Base-by-base conservation (phyloP, 1,140 invertebrate species). In the Drosophila baimaii region DNA sequence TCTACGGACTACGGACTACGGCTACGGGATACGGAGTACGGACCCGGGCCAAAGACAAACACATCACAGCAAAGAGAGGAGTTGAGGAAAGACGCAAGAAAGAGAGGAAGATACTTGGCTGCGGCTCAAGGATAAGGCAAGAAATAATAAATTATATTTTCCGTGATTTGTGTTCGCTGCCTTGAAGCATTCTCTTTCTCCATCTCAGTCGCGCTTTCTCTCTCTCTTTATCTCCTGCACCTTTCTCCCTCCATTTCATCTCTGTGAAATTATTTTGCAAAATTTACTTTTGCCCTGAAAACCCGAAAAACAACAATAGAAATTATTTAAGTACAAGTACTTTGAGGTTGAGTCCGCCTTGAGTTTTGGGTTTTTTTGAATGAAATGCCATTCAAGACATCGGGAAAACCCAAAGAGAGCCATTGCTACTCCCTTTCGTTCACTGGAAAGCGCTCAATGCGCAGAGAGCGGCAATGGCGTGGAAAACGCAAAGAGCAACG, bases 121-220 rank as follows among this genome's bases (percentile, higher is more conserved):
- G 84, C 74, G 80, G 80, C 84, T 89, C 84, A 88, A 84, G 84
- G 84, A 88, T 88, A 88, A 88, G 84, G 77, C 84, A 64, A 77
- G 78, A 88, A 83, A 88, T 88, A 88, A 88, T 88, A 88, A 88
- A 88, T 88, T 88, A 88, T 88, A 89, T 88, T 88, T 77, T 88
- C 73, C 81, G 74, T 85, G 77, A 85, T 86, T 86, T 86, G 82
- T 85, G 77, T 85, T 70, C 70, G 77, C 65, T 77, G 71, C 63
- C 56, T 72, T 72, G 37, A 46, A 74, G 61, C 71, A 51, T 49
- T 65, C 52, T n/a, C 72, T 51, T 47, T 33, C 51, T 21, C 27
- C 52, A 54, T 9, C 29, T 5, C 12, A 27, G 7, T 37, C 6
- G 21, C 15, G 6, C 35, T 23, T 19, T 17, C 15, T 23, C 19